These are phyloP conservation scores for Steatornis caripensis DNA, from an alignment of 2,113 vertebrate genomes.

Conservation along the genomic window DNA sequence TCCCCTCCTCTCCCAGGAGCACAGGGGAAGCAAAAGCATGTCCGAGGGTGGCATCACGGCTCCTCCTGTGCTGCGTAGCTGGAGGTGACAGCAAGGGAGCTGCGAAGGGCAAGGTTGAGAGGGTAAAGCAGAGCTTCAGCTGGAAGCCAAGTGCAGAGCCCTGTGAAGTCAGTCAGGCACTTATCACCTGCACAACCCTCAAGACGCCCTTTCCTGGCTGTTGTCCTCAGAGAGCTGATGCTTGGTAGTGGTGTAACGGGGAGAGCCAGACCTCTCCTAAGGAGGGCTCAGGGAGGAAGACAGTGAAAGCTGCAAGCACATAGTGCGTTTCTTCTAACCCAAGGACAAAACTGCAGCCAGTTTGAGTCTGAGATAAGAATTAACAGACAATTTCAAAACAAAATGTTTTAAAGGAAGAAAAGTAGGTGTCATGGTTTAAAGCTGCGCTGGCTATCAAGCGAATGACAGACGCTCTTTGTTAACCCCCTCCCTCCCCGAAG, in stretches of 20 bases:
- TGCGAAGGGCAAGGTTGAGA: background rate
- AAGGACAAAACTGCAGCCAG: background rate
- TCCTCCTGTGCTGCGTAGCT: background rate
- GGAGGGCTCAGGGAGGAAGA: background rate
- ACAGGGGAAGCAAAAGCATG: background rate
- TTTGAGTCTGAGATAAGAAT: background rate
- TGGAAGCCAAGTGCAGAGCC: background rate
- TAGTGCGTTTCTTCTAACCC: background rate
- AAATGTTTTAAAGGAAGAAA: background rate
- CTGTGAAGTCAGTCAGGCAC: background rate
- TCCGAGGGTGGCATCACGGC: background rate
- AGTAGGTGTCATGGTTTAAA: no score
- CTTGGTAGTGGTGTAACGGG: background rate
- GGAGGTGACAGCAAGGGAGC: background rate
- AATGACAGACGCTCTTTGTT: no score
- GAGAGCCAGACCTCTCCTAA: background rate
- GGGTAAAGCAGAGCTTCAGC: background rate
- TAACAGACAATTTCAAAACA: background rate
- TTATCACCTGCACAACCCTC: background rate
- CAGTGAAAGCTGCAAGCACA: background rate
- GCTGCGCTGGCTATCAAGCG: no score
- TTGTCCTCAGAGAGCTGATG: accelerated
- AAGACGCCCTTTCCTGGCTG: background rate
- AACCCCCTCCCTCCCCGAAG: no score
- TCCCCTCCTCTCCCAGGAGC: background rate